phyloP scores from a whole-genome alignment of 2,797 vertebrate genomes.

The Pogonophryne albipinna region DNA sequence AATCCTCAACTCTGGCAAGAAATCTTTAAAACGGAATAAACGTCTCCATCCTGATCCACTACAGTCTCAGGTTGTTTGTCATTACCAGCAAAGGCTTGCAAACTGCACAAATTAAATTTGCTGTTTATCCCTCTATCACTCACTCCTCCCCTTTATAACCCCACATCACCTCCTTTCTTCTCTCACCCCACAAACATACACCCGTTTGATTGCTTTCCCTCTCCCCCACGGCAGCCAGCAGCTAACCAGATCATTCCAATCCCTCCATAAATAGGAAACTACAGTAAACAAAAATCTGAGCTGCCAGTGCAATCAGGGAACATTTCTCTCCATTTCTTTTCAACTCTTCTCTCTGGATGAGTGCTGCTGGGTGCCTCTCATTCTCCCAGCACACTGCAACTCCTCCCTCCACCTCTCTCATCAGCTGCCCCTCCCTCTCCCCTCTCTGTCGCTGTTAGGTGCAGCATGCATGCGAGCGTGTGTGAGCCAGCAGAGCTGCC shows the following conservation, averaged over 20 bases:
- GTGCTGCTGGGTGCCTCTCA: conserved; percentile 66
- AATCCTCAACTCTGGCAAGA: conserved; percentile 54
- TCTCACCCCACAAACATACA: conserved; percentile 16
- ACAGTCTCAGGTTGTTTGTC: conserved; percentile 17
- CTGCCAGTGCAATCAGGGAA: conserved; percentile 61
- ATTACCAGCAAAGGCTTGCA: conserved; percentile 34
- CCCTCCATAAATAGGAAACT: conserved; percentile 29
- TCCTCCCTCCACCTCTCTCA: conserved; percentile 81
- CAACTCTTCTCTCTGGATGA: conserved; percentile 53
- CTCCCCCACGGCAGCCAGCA: conserved; percentile 1
- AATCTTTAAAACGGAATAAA: conserved; percentile 30
- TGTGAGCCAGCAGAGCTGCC: conserved; percentile 76
- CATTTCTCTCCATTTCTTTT: conserved; percentile 65
- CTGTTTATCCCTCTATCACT: conserved; percentile 22
- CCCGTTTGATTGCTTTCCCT: not conserved
- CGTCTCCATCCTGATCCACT: conserved; percentile 35
- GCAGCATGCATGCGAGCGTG: conserved; percentile 83
- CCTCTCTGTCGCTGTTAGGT: conserved; percentile 75
- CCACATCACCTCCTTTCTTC: conserved; percentile 34
- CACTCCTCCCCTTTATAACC: conserved; percentile 8
- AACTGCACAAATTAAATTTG: conserved; percentile 36
- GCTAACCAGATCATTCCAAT: conserved; percentile 34
- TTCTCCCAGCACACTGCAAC: conserved; percentile 80
- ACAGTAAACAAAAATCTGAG: conserved; percentile 56
- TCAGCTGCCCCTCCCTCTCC: conserved; percentile 72